Conservation (phyloP, 23 tunicate genomes). For the Corella eumyota region DNA sequence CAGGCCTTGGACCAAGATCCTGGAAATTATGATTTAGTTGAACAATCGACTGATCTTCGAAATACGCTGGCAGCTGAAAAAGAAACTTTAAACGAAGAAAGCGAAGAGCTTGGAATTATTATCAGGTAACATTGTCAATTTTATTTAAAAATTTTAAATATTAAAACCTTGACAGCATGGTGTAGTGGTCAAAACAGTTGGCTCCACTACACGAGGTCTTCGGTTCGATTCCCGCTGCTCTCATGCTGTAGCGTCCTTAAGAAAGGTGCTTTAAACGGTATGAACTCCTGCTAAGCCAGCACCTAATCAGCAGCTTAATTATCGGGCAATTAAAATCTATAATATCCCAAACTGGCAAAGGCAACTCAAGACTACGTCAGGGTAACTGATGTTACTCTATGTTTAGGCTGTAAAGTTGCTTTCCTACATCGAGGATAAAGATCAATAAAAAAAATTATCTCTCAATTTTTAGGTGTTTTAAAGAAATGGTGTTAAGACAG, state of each 20-base stretch:
- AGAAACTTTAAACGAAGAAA: conserved; percentile 65
- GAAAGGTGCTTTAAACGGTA: too few species aligned
- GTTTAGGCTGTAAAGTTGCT: neutral
- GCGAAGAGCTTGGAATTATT: conserved; percentile 79
- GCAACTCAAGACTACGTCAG: too few species aligned
- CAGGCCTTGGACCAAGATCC: conserved; percentile 46
- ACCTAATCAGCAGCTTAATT: too few species aligned
- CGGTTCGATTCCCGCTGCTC: too few species aligned
- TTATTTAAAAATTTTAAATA: conserved; percentile 1
- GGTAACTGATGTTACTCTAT: too few species aligned
- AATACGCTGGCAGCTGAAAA: conserved; percentile 52
- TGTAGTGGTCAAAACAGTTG: too few species aligned
- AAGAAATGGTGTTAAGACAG: conserved; percentile 73
- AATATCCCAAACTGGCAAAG: too few species aligned
- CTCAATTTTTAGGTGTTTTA: conserved; percentile 60
- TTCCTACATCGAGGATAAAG: too few species aligned
- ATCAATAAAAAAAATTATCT: neutral
- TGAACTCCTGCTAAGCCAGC: too few species aligned
- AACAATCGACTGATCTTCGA: conserved; percentile 22
- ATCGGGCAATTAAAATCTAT: too few species aligned
- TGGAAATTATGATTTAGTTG: conserved; percentile 7
- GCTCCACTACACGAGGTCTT: too few species aligned
- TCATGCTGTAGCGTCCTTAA: too few species aligned
- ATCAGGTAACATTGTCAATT: conserved; percentile 32
- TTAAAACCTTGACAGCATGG: neutral